Evolutionary conservation across 2,113 vertebrate genomes (phyloP).

Genomic region (Oreocharis arfaki): DNA sequence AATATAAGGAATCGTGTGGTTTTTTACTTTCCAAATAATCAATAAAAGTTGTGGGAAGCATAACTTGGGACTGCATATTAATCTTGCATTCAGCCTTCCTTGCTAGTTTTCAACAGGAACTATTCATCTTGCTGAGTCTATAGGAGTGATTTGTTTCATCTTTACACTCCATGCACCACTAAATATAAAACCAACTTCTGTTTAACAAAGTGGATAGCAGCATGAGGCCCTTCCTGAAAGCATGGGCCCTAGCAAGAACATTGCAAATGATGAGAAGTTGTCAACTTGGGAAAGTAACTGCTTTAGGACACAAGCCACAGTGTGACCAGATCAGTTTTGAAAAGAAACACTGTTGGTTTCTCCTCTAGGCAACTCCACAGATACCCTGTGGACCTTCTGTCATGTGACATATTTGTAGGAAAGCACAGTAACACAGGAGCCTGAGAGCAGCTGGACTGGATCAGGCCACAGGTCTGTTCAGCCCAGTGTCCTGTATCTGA

Average conservation of each 20-base stretch:
- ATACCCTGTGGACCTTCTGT: neutral
- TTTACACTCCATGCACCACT: conserved; percentile 59
- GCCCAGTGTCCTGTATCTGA: neutral
- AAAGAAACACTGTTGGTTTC: neutral
- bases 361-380: neutral
- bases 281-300: neutral
- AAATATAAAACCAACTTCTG: conserved; percentile 71
- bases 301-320: neutral
- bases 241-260: neutral
- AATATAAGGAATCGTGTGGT: conserved; percentile 35
- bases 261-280: neutral
- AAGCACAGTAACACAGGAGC: neutral
- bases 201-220: conserved; percentile 69
- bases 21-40: conserved; percentile 64
- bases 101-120: conserved; percentile 61
- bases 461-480: neutral
- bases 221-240: conserved; percentile 22
- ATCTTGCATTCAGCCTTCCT: conserved; percentile 66
- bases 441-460: neutral
- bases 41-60: conserved; percentile 69
- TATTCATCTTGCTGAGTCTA: conserved; percentile 69
- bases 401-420: neutral
- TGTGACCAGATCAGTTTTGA: neutral
- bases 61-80: conserved; percentile 75
- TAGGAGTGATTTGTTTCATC: conserved; percentile 71